These are phyloP conservation scores for Oreocharis arfaki DNA, from an alignment of 2,113 vertebrate genomes.

Conservation along the genomic window DNA sequence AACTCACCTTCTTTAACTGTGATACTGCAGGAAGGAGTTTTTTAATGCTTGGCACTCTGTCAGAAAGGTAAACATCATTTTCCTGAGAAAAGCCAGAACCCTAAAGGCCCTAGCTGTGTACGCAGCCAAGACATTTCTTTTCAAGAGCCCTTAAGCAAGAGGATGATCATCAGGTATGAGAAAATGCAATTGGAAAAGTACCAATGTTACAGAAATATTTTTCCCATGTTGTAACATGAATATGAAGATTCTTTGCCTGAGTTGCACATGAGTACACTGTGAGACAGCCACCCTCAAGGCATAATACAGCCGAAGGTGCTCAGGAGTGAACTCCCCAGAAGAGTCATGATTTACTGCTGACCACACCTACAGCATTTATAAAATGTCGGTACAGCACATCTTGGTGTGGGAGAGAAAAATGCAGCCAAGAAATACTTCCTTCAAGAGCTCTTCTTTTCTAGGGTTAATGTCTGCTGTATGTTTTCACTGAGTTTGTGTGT, in stretches of 20 bases:
- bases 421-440: neutral
- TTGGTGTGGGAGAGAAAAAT: constrained; percentile 37
- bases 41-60: neutral
- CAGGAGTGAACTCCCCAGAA: neutral
- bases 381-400: constrained; percentile 43
- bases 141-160: neutral
- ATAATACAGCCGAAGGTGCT: neutral
- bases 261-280: neutral
- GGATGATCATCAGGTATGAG: neutral
- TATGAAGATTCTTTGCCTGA: neutral
- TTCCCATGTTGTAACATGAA: constrained; percentile 50
- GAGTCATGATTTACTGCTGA: constrained; percentile 34
- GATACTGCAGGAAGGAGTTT: neutral
- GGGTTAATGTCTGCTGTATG: neutral
- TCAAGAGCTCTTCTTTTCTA: neutral
- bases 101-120: neutral
- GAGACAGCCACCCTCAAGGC: neutral
- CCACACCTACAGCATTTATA: constrained; percentile 19
- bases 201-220: constrained; percentile 8
- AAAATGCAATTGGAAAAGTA: constrained; percentile 40
- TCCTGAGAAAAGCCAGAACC: neutral
- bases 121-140: neutral
- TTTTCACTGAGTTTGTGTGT: neutral
- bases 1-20: neutral
- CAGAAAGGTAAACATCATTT: neutral